Base-by-base conservation (phyloP, 1,140 invertebrate genomes). In the Drosophila jambulina region DNA sequence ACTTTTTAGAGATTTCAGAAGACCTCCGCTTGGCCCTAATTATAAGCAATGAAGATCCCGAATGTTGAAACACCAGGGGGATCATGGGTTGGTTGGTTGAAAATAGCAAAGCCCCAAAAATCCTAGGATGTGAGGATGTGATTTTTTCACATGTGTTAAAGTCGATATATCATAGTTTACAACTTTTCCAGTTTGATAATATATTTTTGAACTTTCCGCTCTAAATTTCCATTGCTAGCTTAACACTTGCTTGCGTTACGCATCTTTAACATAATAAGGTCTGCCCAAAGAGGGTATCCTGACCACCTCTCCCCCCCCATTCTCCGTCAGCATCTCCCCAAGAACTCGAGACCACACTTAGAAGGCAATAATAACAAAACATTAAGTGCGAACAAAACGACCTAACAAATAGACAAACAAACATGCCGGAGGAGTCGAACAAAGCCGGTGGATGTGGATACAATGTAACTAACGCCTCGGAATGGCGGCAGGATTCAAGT, bases 361-460 rank as follows among this genome's bases (percentile, higher is more conserved):
- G 40, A 62, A 25, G 64, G 63, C 57, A 78, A 78, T 78, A 78
- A 78, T 70, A 78, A 62, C 64, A 78, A 78, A 78, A 78, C 75
- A 78, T 78, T 70, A 59, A 63, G 62, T 78, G 64, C 75, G 65
- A 71, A 71, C 65, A 70, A 78, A 78, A 78, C 45, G 42, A 68
- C 42, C 63, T 36, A 62, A 60, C 62, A 77, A 78, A 78, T 70
- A 60, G 70, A 74, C 70, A 51, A 72, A 74, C 65, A 71, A 72
- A 74, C 65, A 71, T 71, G 62, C 60, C 43, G 13, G 36, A 32
- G 49, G 10, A 69, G 21, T n/a, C 45, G 63, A 68, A 71, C 65
- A 71, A 71, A 58, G 53, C 54, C 34, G n/a, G 4, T 10, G 23
- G 46, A 48, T 48, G 49, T 19, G 68, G 65, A 59, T 42, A 74